Percentiles rank a stretch among this genome's conserved stretches.
Evolutionary conservation across 2,888 invertebrate species (phyloP).

Genomic region (Aromia moschata): DNA sequence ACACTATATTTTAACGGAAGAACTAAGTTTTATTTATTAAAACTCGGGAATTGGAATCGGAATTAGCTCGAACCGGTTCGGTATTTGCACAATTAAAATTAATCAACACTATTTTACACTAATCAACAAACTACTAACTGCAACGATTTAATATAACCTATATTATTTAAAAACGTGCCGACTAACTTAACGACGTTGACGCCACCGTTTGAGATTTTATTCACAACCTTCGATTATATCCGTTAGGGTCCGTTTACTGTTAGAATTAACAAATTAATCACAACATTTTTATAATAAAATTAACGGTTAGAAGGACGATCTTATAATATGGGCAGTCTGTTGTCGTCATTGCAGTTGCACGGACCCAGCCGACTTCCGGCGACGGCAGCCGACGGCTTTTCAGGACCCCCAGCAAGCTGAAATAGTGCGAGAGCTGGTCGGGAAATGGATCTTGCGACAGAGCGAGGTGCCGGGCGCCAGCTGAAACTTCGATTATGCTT

Average conservation of each 20-base stretch:
- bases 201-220: constrained; percentile 25
- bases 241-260: constrained; percentile 18
- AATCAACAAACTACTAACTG: constrained; percentile 19
- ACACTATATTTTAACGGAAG: constrained; percentile 44
- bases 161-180: constrained; percentile 20
- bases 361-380: constrained; percentile 39
- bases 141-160: constrained; percentile 27
- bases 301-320: constrained; percentile 44
- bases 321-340: constrained; percentile 48
- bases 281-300: constrained; percentile 45
- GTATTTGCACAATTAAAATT: constrained; percentile 29
- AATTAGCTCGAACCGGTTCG: background rate
- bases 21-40: constrained; percentile 37
- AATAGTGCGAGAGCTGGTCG: too few relatives aligned
- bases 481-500: too few relatives aligned
- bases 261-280: constrained; percentile 38
- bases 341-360: constrained; percentile 55
- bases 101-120: constrained; percentile 26
- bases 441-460: too few relatives aligned
- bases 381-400: constrained; percentile 40
- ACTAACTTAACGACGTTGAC: constrained; percentile 1
- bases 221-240: constrained; percentile 35
- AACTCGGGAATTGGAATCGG: too few relatives aligned
- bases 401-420: constrained; percentile 39
- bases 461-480: too few relatives aligned